Evolutionary conservation across 2,113 vertebrate species (phyloP).

Genomic region (Leptocoma aspasia): DNA sequence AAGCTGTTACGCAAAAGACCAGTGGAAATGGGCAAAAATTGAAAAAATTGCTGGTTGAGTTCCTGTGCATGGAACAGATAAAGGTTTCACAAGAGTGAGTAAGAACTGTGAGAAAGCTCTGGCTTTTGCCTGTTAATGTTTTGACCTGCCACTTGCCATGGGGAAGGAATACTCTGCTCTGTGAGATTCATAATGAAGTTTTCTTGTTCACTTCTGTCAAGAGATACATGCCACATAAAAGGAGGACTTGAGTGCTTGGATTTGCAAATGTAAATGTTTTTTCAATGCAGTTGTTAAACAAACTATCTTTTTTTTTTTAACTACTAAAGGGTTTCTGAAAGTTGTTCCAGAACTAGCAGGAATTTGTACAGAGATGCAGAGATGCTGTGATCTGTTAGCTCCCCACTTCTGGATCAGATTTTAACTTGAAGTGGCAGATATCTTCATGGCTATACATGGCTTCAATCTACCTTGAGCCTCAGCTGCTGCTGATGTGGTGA

Average conservation of each 20-base stretch:
- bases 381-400: background rate
- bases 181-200: background rate
- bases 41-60: background rate
- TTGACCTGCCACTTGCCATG: background rate
- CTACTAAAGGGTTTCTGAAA: background rate
- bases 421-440: background rate
- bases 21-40: background rate
- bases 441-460: background rate
- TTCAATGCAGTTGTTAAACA: background rate
- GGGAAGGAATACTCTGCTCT: background rate
- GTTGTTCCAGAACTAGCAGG: background rate
- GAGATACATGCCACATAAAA: background rate
- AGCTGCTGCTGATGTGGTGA: accelerated
- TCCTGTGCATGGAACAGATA: background rate
- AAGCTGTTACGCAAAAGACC: background rate
- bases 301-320: background rate
- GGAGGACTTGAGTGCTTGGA: background rate
- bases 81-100: background rate
- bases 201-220: background rate
- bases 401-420: background rate
- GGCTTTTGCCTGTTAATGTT: background rate
- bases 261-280: background rate
- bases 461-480: background rate
- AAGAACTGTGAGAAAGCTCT: background rate
- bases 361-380: background rate